Evolutionary conservation across 1,140 invertebrate species (phyloP).

Genomic region (Drosophila bocki): DNA sequence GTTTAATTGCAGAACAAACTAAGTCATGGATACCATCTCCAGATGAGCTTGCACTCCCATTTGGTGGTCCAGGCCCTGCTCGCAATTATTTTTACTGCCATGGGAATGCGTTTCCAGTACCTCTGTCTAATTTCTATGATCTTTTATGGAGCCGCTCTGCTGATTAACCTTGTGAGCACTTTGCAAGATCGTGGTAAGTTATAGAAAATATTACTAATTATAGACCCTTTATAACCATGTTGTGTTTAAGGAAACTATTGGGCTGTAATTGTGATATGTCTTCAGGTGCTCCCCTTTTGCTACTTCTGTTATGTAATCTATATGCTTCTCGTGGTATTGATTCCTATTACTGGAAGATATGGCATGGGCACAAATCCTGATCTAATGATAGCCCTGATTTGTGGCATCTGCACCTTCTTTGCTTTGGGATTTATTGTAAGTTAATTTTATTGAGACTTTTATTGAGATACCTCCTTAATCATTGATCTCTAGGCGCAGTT

Average conservation of each 20-base stretch:
- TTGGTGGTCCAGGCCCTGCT: constrained; percentile 51
- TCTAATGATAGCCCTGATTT: constrained; percentile 85
- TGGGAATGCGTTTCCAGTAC: constrained; percentile 60
- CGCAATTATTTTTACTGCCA: constrained; percentile 26
- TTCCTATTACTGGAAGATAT: constrained; percentile 89
- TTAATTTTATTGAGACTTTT: not conserved
- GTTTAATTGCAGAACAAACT: constrained; percentile 47
- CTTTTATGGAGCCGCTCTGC: constrained; percentile 61
- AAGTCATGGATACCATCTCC: constrained; percentile 43
- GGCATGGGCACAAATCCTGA: constrained; percentile 88
- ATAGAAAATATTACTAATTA: not conserved
- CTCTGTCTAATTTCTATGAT: constrained; percentile 62
- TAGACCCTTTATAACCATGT: no score
- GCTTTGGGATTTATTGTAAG: constrained; percentile 69
- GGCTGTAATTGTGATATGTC: constrained; percentile 86
- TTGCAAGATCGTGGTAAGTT: constrained; percentile 71
- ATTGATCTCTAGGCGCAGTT: constrained; percentile 57
- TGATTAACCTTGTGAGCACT: constrained; percentile 63
- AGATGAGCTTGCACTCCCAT: constrained; percentile 64
- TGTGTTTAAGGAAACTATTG: constrained; percentile 71
- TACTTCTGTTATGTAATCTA: constrained; percentile 88
- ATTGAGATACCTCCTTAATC: rapidly evolving
- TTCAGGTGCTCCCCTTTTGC: constrained; percentile 83
- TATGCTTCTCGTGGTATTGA: constrained; percentile 88
- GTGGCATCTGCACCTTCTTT: constrained; percentile 84